phyloP scores from a whole-genome alignment of 2,888 invertebrate genomes.

The Vandiemenella viatica region DNA sequence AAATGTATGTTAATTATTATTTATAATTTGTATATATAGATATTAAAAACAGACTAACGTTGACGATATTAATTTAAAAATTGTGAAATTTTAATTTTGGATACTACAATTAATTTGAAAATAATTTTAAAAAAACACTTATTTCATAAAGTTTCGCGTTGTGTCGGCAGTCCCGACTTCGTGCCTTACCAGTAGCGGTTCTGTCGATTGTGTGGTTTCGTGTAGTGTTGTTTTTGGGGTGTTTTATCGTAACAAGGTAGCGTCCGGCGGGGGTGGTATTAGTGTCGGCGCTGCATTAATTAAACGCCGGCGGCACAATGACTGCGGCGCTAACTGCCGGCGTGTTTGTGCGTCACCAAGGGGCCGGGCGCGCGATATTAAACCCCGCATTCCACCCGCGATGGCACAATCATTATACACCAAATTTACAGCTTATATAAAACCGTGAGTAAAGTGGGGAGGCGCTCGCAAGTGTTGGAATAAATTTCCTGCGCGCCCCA shows the following conservation, averaged over 20 bases:
- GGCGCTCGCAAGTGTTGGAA: constrained; percentile 15
- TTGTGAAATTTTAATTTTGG: too few species aligned
- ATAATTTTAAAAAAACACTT: too few species aligned
- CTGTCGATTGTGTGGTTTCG: too few species aligned
- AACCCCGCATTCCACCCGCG: constrained; percentile 10
- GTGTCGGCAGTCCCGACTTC: too few species aligned
- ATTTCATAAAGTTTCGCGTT: too few species aligned
- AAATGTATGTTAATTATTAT: too few species aligned
- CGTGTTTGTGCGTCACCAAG: constrained; percentile 23
- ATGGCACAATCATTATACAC: constrained; percentile 16
- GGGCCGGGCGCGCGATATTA: constrained; percentile 21
- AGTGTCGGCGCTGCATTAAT: constrained; percentile 12
- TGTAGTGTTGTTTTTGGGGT: too few species aligned
- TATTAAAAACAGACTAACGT: too few species aligned
- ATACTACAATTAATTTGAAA: too few species aligned
- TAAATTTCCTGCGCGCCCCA: constrained; percentile 9
- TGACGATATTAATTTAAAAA: too few species aligned
- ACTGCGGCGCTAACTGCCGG: constrained; percentile 7
- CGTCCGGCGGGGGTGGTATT: not conserved
- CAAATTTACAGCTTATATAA: constrained; percentile 18
- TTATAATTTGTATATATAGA: too few species aligned
- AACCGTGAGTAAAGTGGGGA: constrained; percentile 12
- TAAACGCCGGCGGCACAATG: constrained; percentile 13
- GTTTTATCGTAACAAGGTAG: not conserved
- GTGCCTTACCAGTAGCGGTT: too few species aligned